These are phyloP conservation scores for Pimephales promelas DNA, from an alignment of 2,113 vertebrate genomes.

Conservation along the genomic window DNA sequence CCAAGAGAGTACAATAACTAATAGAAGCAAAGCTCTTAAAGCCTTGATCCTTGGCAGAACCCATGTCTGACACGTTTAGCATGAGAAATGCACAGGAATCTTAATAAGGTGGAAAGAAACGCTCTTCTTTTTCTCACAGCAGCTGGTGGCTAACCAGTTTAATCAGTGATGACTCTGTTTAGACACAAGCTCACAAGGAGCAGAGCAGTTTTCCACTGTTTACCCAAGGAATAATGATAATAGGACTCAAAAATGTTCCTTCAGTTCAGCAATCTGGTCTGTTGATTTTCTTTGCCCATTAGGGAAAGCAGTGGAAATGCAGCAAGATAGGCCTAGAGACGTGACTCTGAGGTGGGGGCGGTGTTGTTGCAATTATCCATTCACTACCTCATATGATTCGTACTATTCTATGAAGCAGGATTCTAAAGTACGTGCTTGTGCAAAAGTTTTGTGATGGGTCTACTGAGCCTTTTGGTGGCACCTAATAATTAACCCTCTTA, in stretches of 20 bases:
- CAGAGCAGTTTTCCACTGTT: constrained; percentile 21
- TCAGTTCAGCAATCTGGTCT: constrained; percentile 15
- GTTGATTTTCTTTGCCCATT: constrained; percentile 11
- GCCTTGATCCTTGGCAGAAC: constrained; percentile 10
- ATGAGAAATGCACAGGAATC: background rate
- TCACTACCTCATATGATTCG: constrained; percentile 26
- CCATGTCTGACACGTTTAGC: constrained; percentile 13
- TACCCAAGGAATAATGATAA: constrained; percentile 18
- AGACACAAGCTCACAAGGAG: constrained; percentile 9
- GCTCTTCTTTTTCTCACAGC: background rate
- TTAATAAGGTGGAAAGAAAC: constrained; percentile 11
- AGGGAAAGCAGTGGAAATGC: background rate
- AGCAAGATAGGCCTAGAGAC: constrained; percentile 9
- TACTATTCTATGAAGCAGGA: constrained; percentile 3
- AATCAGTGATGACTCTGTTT: constrained; percentile 38
- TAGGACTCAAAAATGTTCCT: constrained; percentile 13
- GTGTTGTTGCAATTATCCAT: constrained; percentile 36
- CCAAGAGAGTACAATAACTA: constrained; percentile 19
- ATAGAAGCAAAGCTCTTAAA: constrained; percentile 24
- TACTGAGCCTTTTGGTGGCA: constrained; percentile 25
- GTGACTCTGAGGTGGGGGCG: background rate
- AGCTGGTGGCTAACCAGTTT: constrained; percentile 37
- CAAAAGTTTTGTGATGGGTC: constrained; percentile 12
- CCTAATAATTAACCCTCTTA: constrained; percentile 50
- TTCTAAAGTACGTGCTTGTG: background rate